Conservation (phyloP, 2,113 vertebrate genomes). For the Mellivora capensis region DNA sequence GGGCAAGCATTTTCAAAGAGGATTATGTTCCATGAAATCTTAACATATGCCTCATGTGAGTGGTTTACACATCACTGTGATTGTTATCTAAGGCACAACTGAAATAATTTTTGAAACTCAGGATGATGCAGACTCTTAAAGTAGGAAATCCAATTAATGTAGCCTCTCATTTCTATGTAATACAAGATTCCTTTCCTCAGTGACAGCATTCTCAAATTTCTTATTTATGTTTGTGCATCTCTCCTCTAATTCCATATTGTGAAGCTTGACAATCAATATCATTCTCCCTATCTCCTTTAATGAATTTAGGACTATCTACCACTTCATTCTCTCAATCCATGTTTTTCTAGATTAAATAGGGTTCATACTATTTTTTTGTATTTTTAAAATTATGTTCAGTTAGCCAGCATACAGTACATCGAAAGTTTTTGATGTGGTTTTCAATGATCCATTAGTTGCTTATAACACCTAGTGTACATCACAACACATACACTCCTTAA, state of each 20-base stretch:
- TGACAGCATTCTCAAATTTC: neutral
- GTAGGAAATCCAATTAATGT: neutral
- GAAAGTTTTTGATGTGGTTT: too few relatives aligned
- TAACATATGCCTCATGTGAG: neutral
- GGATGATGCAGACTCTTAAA: neutral
- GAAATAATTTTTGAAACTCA: conserved; percentile 30
- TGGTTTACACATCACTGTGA: neutral
- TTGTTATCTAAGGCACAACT: neutral
- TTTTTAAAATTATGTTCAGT: too few relatives aligned
- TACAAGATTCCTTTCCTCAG: neutral
- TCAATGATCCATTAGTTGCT: too few relatives aligned
- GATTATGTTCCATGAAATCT: neutral
- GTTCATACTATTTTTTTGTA: neutral
- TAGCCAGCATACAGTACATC: too few relatives aligned
- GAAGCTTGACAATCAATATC: neutral
- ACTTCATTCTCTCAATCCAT: neutral
- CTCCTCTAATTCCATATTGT: neutral
- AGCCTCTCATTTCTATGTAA: neutral
- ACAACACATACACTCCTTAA: too few relatives aligned
- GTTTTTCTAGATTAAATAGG: neutral
- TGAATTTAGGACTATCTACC: neutral
- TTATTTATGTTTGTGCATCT: neutral
- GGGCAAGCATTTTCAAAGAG: neutral
- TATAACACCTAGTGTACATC: too few relatives aligned
- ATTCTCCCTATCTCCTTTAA: neutral